phyloP scores from a whole-genome alignment of 2,797 vertebrate species.

The Sebastes jordani region DNA sequence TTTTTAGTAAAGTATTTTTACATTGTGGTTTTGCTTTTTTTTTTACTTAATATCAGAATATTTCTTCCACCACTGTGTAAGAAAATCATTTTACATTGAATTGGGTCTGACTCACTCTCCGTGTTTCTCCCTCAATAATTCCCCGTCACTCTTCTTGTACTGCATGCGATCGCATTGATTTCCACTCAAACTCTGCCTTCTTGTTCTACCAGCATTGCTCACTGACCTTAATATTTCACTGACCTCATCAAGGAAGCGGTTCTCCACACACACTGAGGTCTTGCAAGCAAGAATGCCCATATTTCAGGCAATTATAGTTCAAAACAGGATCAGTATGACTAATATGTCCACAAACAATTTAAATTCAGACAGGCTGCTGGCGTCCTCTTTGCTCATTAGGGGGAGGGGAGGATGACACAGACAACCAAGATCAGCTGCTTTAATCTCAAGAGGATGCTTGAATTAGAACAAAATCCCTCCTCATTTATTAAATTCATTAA shows the following conservation, averaged over 20 bases:
- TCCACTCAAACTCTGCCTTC: slow-evolving; percentile 8
- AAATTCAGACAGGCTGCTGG: slow-evolving; percentile 9
- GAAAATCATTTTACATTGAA: background rate
- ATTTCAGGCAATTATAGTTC: slow-evolving; percentile 37
- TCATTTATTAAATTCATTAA: background rate
- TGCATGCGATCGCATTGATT: slow-evolving; percentile 11
- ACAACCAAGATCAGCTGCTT: slow-evolving; percentile 5
- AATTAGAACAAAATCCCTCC: background rate
- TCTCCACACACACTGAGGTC: background rate
- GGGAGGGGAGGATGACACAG: background rate
- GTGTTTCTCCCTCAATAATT: background rate
- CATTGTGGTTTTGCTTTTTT: background rate
- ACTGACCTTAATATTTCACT: slow-evolving; percentile 21
- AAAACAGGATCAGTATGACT: slow-evolving; percentile 16
- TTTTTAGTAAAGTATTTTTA: background rate
- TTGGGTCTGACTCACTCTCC: background rate
- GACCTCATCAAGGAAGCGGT: slow-evolving; percentile 4
- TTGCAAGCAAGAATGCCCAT: background rate
- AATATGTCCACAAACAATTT: slow-evolving; percentile 29
- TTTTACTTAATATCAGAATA: background rate
- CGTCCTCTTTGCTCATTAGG: slow-evolving; percentile 25
- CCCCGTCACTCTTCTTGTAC: slow-evolving; percentile 5
- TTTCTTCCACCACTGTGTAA: background rate
- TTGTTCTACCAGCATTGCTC: background rate
- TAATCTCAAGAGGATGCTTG: background rate